Base-by-base conservation (phyloP, 2,113 vertebrate species). In the Caranx ignobilis region DNA sequence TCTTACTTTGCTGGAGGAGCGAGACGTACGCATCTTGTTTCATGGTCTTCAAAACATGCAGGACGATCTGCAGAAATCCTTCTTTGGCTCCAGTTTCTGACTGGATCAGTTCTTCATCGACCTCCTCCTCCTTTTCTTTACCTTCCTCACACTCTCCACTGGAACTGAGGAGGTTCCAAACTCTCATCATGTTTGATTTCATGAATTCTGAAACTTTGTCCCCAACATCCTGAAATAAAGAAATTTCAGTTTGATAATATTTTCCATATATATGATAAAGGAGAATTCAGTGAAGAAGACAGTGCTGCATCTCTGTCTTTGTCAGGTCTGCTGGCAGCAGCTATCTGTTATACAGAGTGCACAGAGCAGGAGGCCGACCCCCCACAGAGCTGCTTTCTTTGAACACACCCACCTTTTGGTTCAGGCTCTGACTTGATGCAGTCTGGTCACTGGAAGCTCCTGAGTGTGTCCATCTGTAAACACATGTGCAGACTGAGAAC, bases 1-100 rank as follows among this genome's bases (percentile, higher is more conserved):
- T 35, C 76, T 72, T 72, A 83, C 81, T 71, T 55, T 67, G 52
- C 55, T 83, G 43, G 12, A 83, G 61, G 6, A 1, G 35, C 2
- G 2, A 1, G 26, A 39, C 74, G 2, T 72, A 37, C n/a, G 54
- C 43, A 2, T 67, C 54, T 47, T 39, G 1, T 1, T 77, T 82
- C 74, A 77, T 82, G 34, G 35, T 60, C 61, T 47, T 77, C 55
- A 77, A 52, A 18, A 77, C 3, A 7, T 71, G 54, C 32, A 77
- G 74, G 9, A 52, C 54, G 6, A 77, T 54, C 54, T 66, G 69
- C 57, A 82, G 48, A 48, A 34, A 32, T 2, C 39, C 79, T 57
- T 75, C 72, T 6, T 4, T 55, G 2, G 65, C 48, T 66, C 16
- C 48, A n/a, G 48, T 18, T 52, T 19, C 48, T 52, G 48, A 52